phyloP scores from a whole-genome alignment of 2,888 invertebrate genomes.

The Caradrina clavipalpis region DNA sequence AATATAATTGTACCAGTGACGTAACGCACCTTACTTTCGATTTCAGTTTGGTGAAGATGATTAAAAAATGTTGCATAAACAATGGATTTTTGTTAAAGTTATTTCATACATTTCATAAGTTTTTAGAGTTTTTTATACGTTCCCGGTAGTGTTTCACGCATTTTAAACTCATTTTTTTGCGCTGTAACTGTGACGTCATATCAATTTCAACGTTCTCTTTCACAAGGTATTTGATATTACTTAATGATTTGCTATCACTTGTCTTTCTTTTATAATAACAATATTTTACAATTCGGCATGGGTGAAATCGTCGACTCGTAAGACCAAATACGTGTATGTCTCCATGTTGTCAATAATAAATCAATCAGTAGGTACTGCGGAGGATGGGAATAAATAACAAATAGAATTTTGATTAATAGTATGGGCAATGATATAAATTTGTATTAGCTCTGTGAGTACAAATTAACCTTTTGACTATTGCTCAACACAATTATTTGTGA shows the following conservation, averaged over 20 bases:
- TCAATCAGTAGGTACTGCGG: constrained; percentile 8
- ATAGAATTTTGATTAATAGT: constrained; percentile 36
- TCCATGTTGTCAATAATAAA: constrained; percentile 30
- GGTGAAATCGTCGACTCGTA: constrained; percentile 19
- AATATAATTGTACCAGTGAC: constrained; percentile 54
- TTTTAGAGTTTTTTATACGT: constrained; percentile 19
- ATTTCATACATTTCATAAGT: constrained; percentile 19
- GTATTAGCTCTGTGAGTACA: constrained; percentile 6
- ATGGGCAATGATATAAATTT: background rate
- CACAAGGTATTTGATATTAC: constrained; percentile 21
- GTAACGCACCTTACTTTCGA: constrained; percentile 62
- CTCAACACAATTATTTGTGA: background rate
- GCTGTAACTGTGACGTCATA: constrained; percentile 25
- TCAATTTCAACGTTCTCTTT: constrained; percentile 43
- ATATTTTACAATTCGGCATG: background rate
- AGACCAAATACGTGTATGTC: constrained; percentile 14
- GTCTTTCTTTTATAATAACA: constrained; percentile 35
- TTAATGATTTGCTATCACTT: constrained; percentile 34
- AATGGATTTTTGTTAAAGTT: constrained; percentile 20
- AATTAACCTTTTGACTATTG: background rate
- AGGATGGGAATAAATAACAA: constrained; percentile 23
- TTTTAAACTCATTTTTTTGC: constrained; percentile 45
- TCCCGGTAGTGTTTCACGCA: constrained; percentile 28
- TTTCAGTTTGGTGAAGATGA: constrained; percentile 55
- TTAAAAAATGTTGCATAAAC: constrained; percentile 37